Percentiles rank a stretch among this genome's conserved stretches.
phyloP scores from a whole-genome alignment of 2,888 invertebrate species.

The Acanthococcus lagerstroemiae region DNA sequence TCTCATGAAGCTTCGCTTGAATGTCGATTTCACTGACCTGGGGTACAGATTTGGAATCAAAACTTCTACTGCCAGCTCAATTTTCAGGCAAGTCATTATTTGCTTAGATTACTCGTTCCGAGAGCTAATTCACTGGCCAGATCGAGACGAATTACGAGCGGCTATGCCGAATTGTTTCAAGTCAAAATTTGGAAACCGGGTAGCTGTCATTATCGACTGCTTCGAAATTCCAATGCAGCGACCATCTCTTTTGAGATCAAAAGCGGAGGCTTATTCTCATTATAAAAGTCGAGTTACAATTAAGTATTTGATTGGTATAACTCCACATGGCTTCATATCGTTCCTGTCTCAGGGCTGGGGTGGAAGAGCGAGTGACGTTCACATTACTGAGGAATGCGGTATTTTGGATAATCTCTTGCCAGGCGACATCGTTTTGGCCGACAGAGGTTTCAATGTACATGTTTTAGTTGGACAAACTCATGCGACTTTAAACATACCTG shows the following conservation, averaged over 20 bases:
- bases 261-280: conserved; percentile 38
- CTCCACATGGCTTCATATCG: conserved; percentile 40
- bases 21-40: too few species aligned
- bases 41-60: too few species aligned
- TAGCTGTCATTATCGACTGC: conserved; percentile 37
- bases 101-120: too few species aligned
- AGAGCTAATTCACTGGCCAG: too few species aligned
- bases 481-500: background rate
- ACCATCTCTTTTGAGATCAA: conserved; percentile 35
- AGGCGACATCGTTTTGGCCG: too few species aligned
- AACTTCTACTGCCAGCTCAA: too few species aligned
- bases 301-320: conserved; percentile 37
- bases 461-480: conserved; percentile 17
- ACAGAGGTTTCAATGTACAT: conserved; percentile 36
- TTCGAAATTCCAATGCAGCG: conserved; percentile 39
- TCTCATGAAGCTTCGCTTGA: too few species aligned
- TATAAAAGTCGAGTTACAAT: conserved; percentile 38
- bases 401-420: conserved; percentile 35
- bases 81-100: too few species aligned
- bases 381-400: conserved; percentile 35
- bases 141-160: too few species aligned
- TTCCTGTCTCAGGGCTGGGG: conserved; percentile 40
- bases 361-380: conserved; percentile 37
- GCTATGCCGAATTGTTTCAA: too few species aligned
- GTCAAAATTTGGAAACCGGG: conserved; percentile 26